A percentile compares a stretch with the other conserved stretches of the same genome.
These are phyloP conservation scores for Cephus sareptanus DNA, from an alignment of 2,888 invertebrate species.

Conservation along the genomic window DNA sequence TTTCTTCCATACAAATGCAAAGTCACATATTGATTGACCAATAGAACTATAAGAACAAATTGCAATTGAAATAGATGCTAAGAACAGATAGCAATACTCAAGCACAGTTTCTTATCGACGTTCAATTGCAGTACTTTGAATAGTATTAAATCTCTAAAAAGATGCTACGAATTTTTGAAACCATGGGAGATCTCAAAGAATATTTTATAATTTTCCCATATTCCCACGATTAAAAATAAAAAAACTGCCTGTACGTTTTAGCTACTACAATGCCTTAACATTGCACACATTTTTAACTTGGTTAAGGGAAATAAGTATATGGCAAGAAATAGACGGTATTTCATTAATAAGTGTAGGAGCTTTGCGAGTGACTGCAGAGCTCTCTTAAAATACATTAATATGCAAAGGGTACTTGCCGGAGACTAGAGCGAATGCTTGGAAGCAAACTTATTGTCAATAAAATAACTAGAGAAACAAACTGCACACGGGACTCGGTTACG, in stretches of 20 bases:
- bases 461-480: background rate
- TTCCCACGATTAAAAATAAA: background rate
- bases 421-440: background rate
- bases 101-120: too few species aligned
- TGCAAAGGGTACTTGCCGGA: background rate
- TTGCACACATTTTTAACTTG: background rate
- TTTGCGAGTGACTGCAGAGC: background rate
- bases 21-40: background rate
- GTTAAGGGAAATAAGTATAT: background rate
- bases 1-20: background rate
- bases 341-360: background rate
- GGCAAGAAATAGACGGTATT: background rate
- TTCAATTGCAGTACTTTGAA: too few species aligned
- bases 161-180: background rate
- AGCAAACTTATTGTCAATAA: background rate
- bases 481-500: background rate
- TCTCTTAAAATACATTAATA: background rate
- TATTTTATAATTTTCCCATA: background rate
- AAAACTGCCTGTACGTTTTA: background rate
- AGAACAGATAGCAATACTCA: background rate
- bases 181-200: background rate
- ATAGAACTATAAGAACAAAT: background rate
- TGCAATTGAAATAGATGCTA: background rate
- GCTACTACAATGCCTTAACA: background rate
- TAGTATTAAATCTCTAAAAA: too few species aligned